Evolutionary conservation across 2,113 vertebrate genomes (phyloP), one percentile per base, ranked within the genome.

Genomic region (Aramus guarauna): DNA sequence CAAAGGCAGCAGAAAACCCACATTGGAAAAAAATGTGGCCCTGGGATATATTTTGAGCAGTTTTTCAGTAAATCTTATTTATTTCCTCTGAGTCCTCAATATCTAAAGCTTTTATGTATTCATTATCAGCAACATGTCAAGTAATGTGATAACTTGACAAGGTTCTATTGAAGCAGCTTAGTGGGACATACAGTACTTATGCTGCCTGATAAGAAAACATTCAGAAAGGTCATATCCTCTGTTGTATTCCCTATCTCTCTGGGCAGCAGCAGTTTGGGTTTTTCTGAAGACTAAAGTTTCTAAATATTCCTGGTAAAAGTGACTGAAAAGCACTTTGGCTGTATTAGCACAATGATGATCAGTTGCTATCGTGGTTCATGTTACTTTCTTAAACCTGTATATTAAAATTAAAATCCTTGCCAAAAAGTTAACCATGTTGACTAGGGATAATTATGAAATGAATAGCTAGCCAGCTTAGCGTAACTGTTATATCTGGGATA

Each of bases 51-150:
- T 16, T 36, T 85, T 89, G 83, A 97, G 64, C 91, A 88, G 85
- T 96, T 96, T 96, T 96, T 84, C 94, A 95, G 94, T 92, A 96
- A 96, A 97, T 95, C 96, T 97, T 97, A 97, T 93, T 97, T 97
- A 97, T 94, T 96, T 97, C 90, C 83, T 97, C 91, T 0, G 27
- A 96, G 94, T 91, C 90, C 83, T 96, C 96, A 96, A 90, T 96
- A 97, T 97, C 96, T 96, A 95, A 97, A 95, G 94, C 94, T 95
- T 96, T 97, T 97, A 97, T 95, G 96, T 96, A 97, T 97, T 97
- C 91, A 96, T 97, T 97, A 97, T 97, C 97, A 97, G 96, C 92
- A 96, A 96, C 96, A 95, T 91, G 96, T 96, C 77, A 2, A 97
- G 94, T 93, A 97, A 95, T 41, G 77, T 91, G 94, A 96, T 97